Base-by-base conservation (phyloP, 2,797 vertebrate species). In the Buphagus erythrorhynchus region DNA sequence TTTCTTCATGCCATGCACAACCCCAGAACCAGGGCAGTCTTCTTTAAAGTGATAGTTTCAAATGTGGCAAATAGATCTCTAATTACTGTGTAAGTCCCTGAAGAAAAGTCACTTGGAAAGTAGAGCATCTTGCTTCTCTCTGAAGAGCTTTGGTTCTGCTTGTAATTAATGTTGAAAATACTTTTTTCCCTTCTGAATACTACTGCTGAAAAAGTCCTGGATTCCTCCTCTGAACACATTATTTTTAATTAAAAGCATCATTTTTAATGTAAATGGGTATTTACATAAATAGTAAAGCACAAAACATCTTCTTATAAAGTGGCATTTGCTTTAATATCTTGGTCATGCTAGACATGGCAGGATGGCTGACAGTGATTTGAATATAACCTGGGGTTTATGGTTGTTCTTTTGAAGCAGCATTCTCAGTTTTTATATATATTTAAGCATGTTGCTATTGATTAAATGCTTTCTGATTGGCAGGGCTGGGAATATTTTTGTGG, bases 101-200 rank as follows among this genome's bases (percentile, higher is more conserved):
- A 75, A 90, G 90, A 87, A 77, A 95, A 92, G 63, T 77, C 73
- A 54, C 62, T 93, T 82, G 75, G 55, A 91, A 96, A 96, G 69
- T 38, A 67, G 87, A 92, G 74, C 6, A 3, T 87, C 68, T 69
- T 72, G 40, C 51, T 76, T 82, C 57, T 84, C 91, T 86, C 95
- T 69, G 72, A 94, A 94, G 84, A 86, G 89, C 49, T 93, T 90
- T 68, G 66, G 52, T 82, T 82, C 71, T 88, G 68, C 77, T 78
- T 71, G 72, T 95, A 95, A 91, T 97, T 97, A 96, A 96, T 92
- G 82, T 25, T 69, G 88, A 89, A 88, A 81, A 93, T 54, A 79
- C 33, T 80, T 92, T 76, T 91, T 57, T 29, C 91, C 83, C 77
- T 74, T 93, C 65, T 90, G 87, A 96, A 79, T 79, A 54, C 38